These are phyloP conservation scores for Candidula unifasciata DNA, from an alignment of 2,888 invertebrate species.

Conservation along the genomic window DNA sequence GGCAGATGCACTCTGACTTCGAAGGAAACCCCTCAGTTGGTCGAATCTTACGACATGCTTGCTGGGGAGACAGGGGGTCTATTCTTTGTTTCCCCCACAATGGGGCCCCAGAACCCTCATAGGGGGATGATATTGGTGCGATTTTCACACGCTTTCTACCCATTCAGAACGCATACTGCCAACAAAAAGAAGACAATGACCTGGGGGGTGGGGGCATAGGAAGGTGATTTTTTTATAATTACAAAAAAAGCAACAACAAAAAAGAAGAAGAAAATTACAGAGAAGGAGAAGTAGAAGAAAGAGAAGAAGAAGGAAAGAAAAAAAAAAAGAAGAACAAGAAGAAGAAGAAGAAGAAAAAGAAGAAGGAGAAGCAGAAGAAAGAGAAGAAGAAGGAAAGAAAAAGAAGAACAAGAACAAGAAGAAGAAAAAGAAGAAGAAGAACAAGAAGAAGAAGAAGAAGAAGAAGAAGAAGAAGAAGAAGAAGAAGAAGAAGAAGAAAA, in stretches of 20 bases:
- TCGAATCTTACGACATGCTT: too few relatives aligned
- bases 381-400: slow-evolving; percentile 8
- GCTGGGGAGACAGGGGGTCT: too few relatives aligned
- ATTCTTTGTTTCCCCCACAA: too few relatives aligned
- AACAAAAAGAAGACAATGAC: too few relatives aligned
- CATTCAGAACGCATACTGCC: too few relatives aligned
- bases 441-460: not conserved
- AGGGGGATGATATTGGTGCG: too few relatives aligned
- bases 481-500: not conserved
- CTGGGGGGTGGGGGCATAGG: too few relatives aligned
- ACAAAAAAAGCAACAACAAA: not conserved
- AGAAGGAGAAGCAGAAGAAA: not conserved
- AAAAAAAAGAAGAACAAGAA: slow-evolving; percentile 17
- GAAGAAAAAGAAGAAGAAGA: slow-evolving; percentile 23
- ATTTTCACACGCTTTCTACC: too few relatives aligned
- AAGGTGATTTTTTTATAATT: too few relatives aligned
- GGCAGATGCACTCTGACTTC: too few relatives aligned
- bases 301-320: slow-evolving; percentile 23
- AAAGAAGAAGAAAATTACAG: slow-evolving; percentile 5
- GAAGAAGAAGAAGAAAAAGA: not conserved
- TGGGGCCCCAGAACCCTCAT: too few relatives aligned
- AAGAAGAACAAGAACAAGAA: not conserved
- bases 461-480: not conserved
- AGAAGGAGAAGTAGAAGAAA: slow-evolving; percentile 20
- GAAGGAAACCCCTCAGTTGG: too few relatives aligned